These are phyloP conservation scores for Morelia viridis DNA, from an alignment of 2,797 vertebrate genomes.

Conservation along the genomic window DNA sequence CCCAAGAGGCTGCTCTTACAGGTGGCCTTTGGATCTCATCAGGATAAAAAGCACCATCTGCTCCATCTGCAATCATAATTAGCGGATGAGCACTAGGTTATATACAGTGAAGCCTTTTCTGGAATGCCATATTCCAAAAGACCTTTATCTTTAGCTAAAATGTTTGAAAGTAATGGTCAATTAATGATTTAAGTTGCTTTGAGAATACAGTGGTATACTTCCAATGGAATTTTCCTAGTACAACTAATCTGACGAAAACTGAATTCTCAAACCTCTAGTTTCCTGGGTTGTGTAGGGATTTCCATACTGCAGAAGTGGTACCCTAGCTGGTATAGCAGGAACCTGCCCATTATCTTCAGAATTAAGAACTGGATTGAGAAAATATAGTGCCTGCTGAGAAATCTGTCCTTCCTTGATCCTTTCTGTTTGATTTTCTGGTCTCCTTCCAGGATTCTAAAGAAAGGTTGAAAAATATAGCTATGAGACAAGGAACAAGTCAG, in stretches of 20 bases:
- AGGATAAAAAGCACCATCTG: slow-evolving; percentile 88
- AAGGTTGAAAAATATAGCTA: neutral
- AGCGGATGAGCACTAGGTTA: neutral
- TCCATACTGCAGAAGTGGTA: slow-evolving; percentile 88
- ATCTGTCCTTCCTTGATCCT: slow-evolving; percentile 75
- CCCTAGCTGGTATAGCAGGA: slow-evolving; percentile 80
- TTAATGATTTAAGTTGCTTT: neutral
- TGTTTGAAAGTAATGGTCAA: neutral
- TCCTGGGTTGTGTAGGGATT: slow-evolving; percentile 86
- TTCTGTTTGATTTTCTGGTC: slow-evolving; percentile 73
- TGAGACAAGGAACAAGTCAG: neutral
- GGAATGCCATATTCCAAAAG: neutral
- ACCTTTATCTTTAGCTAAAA: neutral
- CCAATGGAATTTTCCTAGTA: slow-evolving; percentile 5
- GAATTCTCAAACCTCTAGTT: slow-evolving; percentile 75
- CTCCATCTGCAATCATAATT: slow-evolving; percentile 80
- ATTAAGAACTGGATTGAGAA: slow-evolving; percentile 81
- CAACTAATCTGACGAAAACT: neutral
- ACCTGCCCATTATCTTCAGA: slow-evolving; percentile 81
- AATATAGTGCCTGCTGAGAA: slow-evolving; percentile 77
- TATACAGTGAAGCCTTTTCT: neutral
- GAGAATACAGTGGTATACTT: neutral
- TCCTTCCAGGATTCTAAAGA: slow-evolving; percentile 81
- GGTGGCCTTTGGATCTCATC: slow-evolving; percentile 92
- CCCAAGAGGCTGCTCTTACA: slow-evolving; percentile 85